Base-by-base conservation (phyloP, 2,888 invertebrate genomes). In the Dromius quadrimaculatus region DNA sequence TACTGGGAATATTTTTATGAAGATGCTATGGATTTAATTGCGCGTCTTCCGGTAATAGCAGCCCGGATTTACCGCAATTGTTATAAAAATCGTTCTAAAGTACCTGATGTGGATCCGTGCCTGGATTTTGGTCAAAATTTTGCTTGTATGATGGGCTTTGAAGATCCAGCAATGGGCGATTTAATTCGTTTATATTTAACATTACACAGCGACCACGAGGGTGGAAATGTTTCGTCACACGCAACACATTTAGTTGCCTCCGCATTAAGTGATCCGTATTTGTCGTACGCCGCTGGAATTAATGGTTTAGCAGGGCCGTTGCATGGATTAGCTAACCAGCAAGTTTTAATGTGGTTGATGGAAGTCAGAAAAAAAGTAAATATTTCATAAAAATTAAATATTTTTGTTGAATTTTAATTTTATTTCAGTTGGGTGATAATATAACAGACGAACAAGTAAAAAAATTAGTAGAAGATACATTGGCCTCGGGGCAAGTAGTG, bases 181-280 rank as follows among this genome's bases (percentile, higher is more conserved):
- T 86, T 95, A 71, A 89, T 95, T 89, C 86, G 95, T 74, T 85
- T 95, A 61, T 95, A 95, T 79, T 84, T 95, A 71, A 93, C 93
- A 71, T 92, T 94, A 77, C 94, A 94, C 85, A 79, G 78, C 73
- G 94, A 95, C 80, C 94, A 95, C 81, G 94, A 95, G 83, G 94
- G 94, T 76, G 94, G 95, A 73, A 95, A 95, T 81, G 95, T 95
- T 0, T 92, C 92, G 20, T 94, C 95, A n/a, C 95, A 95, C 81
- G 90, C 94, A 0, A 90, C 89, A 38, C 95, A 95, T 81, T 84
- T 95, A 78, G 94, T 95, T 1, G 94, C 92, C 32, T 93, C 93
- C 34, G 94, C 95, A 5, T 84, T 95, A 63, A 92, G 93, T 71
- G 94, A 95, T 82, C 93, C 94, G 1, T 94, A 94, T 80, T 84